Percentiles rank a stretch among this genome's conserved stretches.
phyloP scores from a whole-genome alignment of 2,888 invertebrate genomes.

The Drosophila anomalata region DNA sequence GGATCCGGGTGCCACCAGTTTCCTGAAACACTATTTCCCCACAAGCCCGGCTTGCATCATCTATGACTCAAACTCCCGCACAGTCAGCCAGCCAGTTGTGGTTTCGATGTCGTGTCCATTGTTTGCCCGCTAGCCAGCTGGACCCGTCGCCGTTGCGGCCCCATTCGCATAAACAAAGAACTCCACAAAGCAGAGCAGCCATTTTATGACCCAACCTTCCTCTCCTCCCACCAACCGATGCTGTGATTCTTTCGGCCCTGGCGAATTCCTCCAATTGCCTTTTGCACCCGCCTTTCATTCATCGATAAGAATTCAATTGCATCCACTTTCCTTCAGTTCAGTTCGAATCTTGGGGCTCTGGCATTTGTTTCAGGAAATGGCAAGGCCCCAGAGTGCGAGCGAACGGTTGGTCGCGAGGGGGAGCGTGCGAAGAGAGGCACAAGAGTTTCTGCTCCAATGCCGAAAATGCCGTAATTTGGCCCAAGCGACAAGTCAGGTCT shows the following conservation, averaged over 20 bases:
- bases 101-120: constrained; percentile 38
- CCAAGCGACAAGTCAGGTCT: constrained; percentile 50
- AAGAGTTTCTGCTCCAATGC: constrained; percentile 23
- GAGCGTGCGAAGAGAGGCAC: constrained; percentile 16
- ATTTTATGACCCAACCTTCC: constrained; percentile 36
- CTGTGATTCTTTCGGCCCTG: constrained; percentile 21
- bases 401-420: neutral
- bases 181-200: constrained; percentile 39
- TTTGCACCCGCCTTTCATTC: constrained; percentile 50
- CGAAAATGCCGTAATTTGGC: constrained; percentile 63
- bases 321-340: constrained; percentile 19
- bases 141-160: constrained; percentile 63
- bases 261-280: constrained; percentile 55
- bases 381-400: constrained; percentile 25
- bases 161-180: constrained; percentile 75
- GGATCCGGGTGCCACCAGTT: neutral
- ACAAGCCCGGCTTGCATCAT: constrained; percentile 52
- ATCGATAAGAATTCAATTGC: constrained; percentile 64
- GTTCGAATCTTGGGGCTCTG: constrained; percentile 35
- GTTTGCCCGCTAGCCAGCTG: constrained; percentile 37
- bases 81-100: constrained; percentile 25
- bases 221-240: neutral
- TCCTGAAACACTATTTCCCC: neutral
- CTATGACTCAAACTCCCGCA: constrained; percentile 53
- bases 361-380: constrained; percentile 73